Evolutionary conservation across 1,140 invertebrate genomes (phyloP), one percentile per base, ranked within the genome.

Genomic region (Diachasmimorpha longicaudata): DNA sequence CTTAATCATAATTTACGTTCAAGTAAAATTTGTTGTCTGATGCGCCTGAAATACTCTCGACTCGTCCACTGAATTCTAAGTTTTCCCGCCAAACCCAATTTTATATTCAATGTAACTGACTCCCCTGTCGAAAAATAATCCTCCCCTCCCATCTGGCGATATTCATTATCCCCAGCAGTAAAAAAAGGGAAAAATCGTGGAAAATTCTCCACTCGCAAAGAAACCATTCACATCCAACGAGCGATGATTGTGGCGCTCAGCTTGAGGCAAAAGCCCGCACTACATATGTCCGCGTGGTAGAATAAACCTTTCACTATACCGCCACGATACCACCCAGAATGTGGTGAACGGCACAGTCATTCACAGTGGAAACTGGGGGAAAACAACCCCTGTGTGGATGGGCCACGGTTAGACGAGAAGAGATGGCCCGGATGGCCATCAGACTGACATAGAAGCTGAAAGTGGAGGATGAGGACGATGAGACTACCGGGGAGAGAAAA

Each of bases 391-490:
- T 13, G 58, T 63, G 58, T 63, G 23, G 58, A 63, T 63, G 58
- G 58, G 58, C 11, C 13, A 11, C 13, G 58, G 58, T 63, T 63
- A 63, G 58, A 31, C 23, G 19, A 63, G 48, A 52, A 52, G 16
- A 25, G 23, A 63, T 63, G 58, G 58, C 23, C 58, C 23, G 58
- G 23, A 63, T 63, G 23, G 58, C 23, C 58, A 63, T 63, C 58
- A 63, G 58, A 25, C 58, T 63, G 58, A 63, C 36, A 14, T 37
- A 55, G 74, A 70, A 63, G 48, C 4, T 67, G 58, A 16, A 71
- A 46, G 11, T 46, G 11, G 48, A 52, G 48, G 48, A 16, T 25
- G 37, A 68, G 44, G n/a, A 23, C 21, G 48, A 55, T 55, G 58
- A 63, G 23, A 23, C 16, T 63, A 63, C 19, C 19, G 10, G 13